phyloP scores from a whole-genome alignment of 2,797 vertebrate species.

The Takifugu ocellatus region DNA sequence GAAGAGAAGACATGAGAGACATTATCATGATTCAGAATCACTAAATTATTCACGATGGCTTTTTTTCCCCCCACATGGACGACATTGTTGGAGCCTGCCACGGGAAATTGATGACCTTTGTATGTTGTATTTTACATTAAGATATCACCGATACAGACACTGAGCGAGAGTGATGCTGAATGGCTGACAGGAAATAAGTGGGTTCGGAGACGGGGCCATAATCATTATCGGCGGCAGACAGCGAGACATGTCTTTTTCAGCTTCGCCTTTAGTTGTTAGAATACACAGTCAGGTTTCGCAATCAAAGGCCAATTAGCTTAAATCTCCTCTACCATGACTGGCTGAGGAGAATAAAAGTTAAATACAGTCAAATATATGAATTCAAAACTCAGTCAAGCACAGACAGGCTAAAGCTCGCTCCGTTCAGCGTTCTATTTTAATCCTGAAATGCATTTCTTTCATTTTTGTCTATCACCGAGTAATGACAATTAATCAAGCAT shows the following conservation, averaged over 20 bases:
- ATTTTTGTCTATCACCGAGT: constrained; percentile 65
- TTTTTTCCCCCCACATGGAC: constrained; percentile 24
- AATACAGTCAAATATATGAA: constrained; percentile 30
- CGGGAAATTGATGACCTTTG: constrained; percentile 50
- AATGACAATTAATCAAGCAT: constrained; percentile 82
- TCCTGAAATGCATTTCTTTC: constrained; percentile 63
- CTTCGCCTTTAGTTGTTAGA: no score
- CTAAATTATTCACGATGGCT: constrained; percentile 47
- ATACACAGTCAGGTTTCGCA: constrained; percentile 3
- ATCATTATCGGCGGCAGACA: constrained; percentile 5
- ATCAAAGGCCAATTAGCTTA: constrained; percentile 18
- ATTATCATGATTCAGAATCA: constrained; percentile 34
- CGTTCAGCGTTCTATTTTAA: constrained; percentile 64
- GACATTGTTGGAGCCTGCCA: constrained; percentile 30
- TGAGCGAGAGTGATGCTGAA: constrained; percentile 17
- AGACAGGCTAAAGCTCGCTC: constrained; percentile 46
- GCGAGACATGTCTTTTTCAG: not conserved
- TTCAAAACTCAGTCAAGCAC: constrained; percentile 32
- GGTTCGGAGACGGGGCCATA: not conserved
- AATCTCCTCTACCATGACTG: constrained; percentile 7
- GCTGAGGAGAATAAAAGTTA: constrained; percentile 13
- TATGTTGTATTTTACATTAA: constrained; percentile 26
- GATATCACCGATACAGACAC: constrained; percentile 18
- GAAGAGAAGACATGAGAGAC: constrained; percentile 24
- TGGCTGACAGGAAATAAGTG: not conserved